Evolutionary conservation across 23 tunicate species (phyloP), one percentile per base, ranked within the genome.

Genomic region (Styela clava): DNA sequence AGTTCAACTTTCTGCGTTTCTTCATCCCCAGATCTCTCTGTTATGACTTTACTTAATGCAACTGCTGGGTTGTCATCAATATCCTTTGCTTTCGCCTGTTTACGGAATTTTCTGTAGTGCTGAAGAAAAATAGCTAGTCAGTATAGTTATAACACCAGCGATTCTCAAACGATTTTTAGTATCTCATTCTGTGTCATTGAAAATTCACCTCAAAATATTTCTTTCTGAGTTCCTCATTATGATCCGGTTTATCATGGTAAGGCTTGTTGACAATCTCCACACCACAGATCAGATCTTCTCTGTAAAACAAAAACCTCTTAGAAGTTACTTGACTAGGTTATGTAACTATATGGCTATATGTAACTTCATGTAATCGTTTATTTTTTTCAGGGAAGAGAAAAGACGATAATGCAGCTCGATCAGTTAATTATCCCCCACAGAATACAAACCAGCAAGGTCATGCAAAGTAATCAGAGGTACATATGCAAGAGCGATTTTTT

Each of bases 21-120:
- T 0, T 85, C 95, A 9, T 81, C 83, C n/a, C 95, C 95, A 9
- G 88, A 84, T 29, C 95, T 79, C 62, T 81, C 86, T 31, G 85
- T 79, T 22, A 76, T 68, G 29, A 89, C 52, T 61, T 74, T 68
- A 22, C 74, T 79, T 18, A 89, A 74, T 18, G 95, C 95, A 69
- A 89, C 63, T 20, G 63, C 61, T 0, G 81, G 84, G 63, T 89
- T 89, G 74, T 89, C 77, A 63, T 89, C 95, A 61, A 89, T 89
- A 2, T 21, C 35, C 27, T 69, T 69, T 0, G 63, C 27, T 68
- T 85, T 74, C 21, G 95, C 89, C 63, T 74, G 33, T 0, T 52
- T 52, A 21, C 52, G 29, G 62, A 35, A 89, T 25, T 81, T 68
- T 61, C 36, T 74, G 31, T 32, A 44, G 30, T 84, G 69, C n/a